These are phyloP conservation scores for Globodera ellingtonae DNA, from an alignment of 1,140 invertebrate genomes.

Conservation along the genomic window DNA sequence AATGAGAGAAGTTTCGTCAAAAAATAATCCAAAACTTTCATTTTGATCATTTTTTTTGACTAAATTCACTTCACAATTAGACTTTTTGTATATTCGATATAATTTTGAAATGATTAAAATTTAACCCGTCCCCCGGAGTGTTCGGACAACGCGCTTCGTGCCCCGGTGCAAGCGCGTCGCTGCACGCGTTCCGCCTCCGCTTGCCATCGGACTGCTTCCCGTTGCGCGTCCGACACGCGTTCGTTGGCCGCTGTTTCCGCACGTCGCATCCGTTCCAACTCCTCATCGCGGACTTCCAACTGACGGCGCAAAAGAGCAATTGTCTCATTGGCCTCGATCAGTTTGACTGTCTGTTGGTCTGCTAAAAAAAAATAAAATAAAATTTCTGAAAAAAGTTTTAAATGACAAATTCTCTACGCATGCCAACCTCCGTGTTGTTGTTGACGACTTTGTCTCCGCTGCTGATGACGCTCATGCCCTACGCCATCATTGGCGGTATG, in stretches of 20 bases:
- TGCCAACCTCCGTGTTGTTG: conserved; percentile 1
- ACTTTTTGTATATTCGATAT: too few species aligned
- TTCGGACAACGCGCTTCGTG: not conserved
- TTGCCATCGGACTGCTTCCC: not conserved
- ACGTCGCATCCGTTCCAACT: conserved; percentile 17
- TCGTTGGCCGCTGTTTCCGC: conserved; percentile 2
- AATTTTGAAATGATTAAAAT: too few species aligned
- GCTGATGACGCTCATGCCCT: not conserved
- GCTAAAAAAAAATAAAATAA: not conserved
- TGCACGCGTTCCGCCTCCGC: conserved; percentile 13
- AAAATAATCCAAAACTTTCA: too few species aligned
- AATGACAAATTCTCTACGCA: not conserved
- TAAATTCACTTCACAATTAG: too few species aligned
- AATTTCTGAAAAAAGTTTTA: not conserved
- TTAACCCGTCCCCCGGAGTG: not conserved
- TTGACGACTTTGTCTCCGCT: conserved; percentile 24
- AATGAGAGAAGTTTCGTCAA: too few species aligned
- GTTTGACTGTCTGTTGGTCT: not conserved
- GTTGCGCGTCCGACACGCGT: conserved; percentile 11
- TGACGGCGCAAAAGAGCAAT: not conserved
- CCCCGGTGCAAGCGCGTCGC: not conserved
- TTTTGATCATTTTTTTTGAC: too few species aligned
- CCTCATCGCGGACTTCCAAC: conserved; percentile 10
- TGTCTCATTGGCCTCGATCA: conserved; percentile 27
- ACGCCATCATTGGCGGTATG: not conserved